Percentiles rank a stretch among this genome's conserved stretches.
These are phyloP conservation scores for Sthenelais limicola DNA, from an alignment of 2,888 invertebrate species.

Conservation along the genomic window DNA sequence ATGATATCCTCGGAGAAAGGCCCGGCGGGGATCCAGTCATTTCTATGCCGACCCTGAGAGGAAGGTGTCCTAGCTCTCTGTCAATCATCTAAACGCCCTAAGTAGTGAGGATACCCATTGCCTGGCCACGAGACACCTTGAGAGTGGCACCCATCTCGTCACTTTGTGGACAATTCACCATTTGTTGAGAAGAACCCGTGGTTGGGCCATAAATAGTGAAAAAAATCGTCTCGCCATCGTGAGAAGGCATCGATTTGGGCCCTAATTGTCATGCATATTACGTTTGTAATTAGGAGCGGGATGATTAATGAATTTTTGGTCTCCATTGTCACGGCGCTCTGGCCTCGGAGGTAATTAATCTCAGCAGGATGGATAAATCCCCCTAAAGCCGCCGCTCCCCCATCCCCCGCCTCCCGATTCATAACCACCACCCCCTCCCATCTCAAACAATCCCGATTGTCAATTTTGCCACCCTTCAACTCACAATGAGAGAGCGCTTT, in stretches of 20 bases:
- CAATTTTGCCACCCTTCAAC: constrained; percentile 39
- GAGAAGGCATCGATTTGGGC: constrained; percentile 31
- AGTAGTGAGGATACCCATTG: no score
- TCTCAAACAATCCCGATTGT: constrained; percentile 36
- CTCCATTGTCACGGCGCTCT: constrained; percentile 25
- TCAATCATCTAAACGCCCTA: no score
- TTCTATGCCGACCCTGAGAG: no score
- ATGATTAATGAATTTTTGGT: constrained; percentile 39
- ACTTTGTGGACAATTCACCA: no score
- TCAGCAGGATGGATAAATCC: constrained; percentile 2
- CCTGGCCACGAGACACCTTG: no score
- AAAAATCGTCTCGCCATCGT: constrained; percentile 4
- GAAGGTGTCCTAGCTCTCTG: no score
- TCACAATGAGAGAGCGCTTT: constrained; percentile 37
- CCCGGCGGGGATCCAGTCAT: no score
- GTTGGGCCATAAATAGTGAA: neutral
- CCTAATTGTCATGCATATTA: constrained; percentile 39
- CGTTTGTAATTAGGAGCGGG: constrained; percentile 36
- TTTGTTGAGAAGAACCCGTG: no score
- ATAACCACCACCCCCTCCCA: constrained; percentile 2
- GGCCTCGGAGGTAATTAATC: constrained; percentile 34
- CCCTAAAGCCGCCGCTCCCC: no score
- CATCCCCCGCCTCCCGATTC: no score
- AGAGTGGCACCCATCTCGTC: no score
- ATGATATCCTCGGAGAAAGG: no score